Percentiles rank a stretch among this genome's conserved stretches.
These are phyloP conservation scores for Phaonia tiefii DNA, from an alignment of 2,888 invertebrate genomes.

Conservation along the genomic window DNA sequence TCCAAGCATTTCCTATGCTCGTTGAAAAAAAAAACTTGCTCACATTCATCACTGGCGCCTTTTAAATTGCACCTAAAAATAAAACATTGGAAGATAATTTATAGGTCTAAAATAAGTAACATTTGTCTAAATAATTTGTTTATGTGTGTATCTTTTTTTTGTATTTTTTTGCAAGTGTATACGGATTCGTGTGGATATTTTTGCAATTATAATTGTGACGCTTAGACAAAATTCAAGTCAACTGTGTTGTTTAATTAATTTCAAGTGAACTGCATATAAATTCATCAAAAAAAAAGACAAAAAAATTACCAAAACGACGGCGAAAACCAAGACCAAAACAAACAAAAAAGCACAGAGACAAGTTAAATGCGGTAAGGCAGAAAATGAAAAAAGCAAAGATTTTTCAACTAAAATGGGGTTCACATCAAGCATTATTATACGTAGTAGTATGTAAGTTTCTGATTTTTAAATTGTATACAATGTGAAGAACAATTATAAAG, in stretches of 20 bases:
- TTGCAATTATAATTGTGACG: slow-evolving; percentile 67
- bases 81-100: no score
- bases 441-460: neutral
- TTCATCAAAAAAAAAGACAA: slow-evolving; percentile 45
- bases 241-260: slow-evolving; percentile 78
- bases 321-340: neutral
- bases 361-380: neutral
- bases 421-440: neutral
- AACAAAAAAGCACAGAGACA: neutral
- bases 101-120: no score
- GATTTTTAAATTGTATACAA: slow-evolving; percentile 23
- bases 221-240: slow-evolving; percentile 74
- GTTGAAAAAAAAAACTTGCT: no score
- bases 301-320: neutral
- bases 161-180: no score
- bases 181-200: neutral
- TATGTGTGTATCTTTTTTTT: no score
- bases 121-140: no score
- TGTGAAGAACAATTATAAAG: slow-evolving; percentile 6
- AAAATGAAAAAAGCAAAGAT: slow-evolving; percentile 50
- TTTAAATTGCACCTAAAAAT: no score
- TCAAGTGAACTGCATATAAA: slow-evolving; percentile 72
- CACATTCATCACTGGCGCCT: no score
- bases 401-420: slow-evolving; percentile 27
- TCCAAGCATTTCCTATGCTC: no score